Evolutionary conservation across 2,888 invertebrate genomes (phyloP), one percentile per base, ranked within the genome.

Genomic region (Augiades crinisus): DNA sequence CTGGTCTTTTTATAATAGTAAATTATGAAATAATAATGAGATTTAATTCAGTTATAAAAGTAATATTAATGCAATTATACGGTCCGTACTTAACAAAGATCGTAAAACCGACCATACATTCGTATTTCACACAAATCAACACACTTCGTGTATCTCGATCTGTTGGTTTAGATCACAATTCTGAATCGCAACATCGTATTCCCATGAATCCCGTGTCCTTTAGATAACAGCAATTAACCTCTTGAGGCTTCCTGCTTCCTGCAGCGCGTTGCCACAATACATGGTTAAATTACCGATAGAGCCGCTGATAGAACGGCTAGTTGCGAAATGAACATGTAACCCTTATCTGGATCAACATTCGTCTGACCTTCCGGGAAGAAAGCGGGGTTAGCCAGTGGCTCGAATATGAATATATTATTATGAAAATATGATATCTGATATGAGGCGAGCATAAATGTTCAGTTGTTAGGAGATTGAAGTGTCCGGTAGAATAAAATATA

Each of bases 221-320:
- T 33, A 31, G 56, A 56, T 54, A 54, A 56, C 37, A 17, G 49
- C 51, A 57, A 57, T 57, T 57, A 54, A 57, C 57, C 52, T 44
- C 43, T 52, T 21, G 46, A 45, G 38, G 51, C 41, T 53, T 53
- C 56, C 50, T 43, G 57, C 55, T 57, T 57, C 57, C 56, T 56
- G 52, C 43, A 50, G 52, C 38, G 43, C 44, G 36, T 43, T 55
- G 51, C 45, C 54, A 57, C 56, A 56, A 54, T 55, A 60, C 59
- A 60, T 53, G 56, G 58, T 59, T 61, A 60, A 60, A 60, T 61
- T 60, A 61, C 56, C 54, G 61, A 57, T 59, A 56, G 54, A 53
- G 27, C 31, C 45, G 17, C 45, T 10, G 54, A 53, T 51, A 54
- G 27, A 19, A 31, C 21, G 30, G 37, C 19, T 16, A 50, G 44